A percentile compares a stretch with the other conserved stretches of the same genome.
phyloP scores from a whole-genome alignment of 2,113 vertebrate species.

The Leucopsar rothschildi region DNA sequence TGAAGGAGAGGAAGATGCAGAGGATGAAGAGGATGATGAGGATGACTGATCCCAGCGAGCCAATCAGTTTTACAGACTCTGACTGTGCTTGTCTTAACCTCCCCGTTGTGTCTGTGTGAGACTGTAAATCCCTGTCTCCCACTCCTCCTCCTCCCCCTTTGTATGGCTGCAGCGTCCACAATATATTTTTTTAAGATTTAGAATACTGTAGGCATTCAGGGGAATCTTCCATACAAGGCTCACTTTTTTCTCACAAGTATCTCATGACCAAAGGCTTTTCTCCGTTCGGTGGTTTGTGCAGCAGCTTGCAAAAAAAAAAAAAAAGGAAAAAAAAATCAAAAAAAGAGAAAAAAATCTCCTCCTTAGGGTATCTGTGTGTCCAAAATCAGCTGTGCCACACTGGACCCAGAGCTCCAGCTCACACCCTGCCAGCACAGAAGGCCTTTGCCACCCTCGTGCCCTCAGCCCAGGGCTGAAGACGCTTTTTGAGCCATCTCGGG shows the following conservation, averaged over 20 bases:
- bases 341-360: neutral
- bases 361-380: constrained; percentile 40
- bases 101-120: constrained; percentile 62
- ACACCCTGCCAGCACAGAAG: neutral
- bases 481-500: neutral
- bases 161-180: constrained; percentile 68
- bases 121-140: constrained; percentile 54
- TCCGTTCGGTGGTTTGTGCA: constrained; percentile 51
- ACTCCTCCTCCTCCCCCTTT: constrained; percentile 48
- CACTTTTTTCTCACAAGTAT: constrained; percentile 41
- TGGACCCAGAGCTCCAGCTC: constrained; percentile 44
- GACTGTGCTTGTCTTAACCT: constrained; percentile 54
- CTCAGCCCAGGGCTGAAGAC: constrained; percentile 4
- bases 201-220: constrained; percentile 64
- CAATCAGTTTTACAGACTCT: constrained; percentile 66
- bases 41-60: constrained; percentile 48
- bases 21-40: constrained; percentile 45
- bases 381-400: constrained; percentile 27
- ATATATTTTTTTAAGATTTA: constrained; percentile 73
- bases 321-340: neutral
- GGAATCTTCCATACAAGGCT: constrained; percentile 58
- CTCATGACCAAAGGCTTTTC: constrained; percentile 67
- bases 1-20: constrained; percentile 48
- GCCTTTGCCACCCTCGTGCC: neutral
- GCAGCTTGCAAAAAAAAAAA: neutral